Base-by-base conservation (phyloP, 2,113 vertebrate species). In the Galbula dea region DNA sequence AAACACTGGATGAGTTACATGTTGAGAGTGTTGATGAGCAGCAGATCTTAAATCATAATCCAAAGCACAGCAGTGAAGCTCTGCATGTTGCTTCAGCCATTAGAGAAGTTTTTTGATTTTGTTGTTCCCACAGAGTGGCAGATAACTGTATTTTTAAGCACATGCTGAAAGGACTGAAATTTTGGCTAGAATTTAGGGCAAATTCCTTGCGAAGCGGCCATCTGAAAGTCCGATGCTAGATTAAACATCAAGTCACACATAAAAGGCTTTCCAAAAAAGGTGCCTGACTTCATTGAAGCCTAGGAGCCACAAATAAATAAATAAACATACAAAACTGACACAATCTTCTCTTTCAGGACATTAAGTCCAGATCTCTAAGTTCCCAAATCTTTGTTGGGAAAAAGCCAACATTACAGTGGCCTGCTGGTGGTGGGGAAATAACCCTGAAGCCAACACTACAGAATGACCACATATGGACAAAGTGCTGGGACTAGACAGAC, bases 241-340 rank as follows among this genome's bases (percentile, higher is more conserved):
- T 69, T 52, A 83, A 88, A 83, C 29, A 54, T 23, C 15, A 29
- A 80, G 30, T 49, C 4, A 0, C n/a, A 76, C 41, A 83, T 71
- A 81, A 90, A 94, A 93, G 20, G 14, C 57, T 77, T 90, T 83
- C 65, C 75, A 76, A 58, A 87, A 57, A 86, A 78, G 55, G 32
- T 21, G 81, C 19, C 15, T 63, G 68, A 69, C 68, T 84, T 88
- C 8, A 2, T 30, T 90, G 63, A 92, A 83, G 51, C 51, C 59
- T 62, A 86, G 63, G 29, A 93, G 71, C 80, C 65, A 83, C 59
- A 86, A 81, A 69, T 59, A 92, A 89, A 45, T 5, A 89, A 77
- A 59, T 2, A 82, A 93, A 88, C 36, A 52, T 7, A 39, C 27
- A 69, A 46, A 77, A 62, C 34, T 77, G 63, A 92, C 93, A 89